A percentile compares a stretch with the other conserved stretches of the same genome.
phyloP scores from a whole-genome alignment of 2,888 invertebrate species.

The Dendrolimus houi region DNA sequence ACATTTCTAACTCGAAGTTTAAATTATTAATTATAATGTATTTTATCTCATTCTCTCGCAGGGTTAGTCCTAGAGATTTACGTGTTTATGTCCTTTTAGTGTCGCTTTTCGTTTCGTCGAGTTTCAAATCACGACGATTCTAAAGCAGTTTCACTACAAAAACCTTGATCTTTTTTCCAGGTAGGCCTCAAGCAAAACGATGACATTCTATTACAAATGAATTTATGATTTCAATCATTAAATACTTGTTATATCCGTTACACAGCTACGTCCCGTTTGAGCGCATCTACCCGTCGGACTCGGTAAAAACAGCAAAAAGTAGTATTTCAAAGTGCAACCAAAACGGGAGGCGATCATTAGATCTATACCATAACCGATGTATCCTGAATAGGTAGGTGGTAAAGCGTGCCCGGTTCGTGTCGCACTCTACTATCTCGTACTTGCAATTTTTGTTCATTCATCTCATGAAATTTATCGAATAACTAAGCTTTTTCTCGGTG shows the following conservation, averaged over 20 bases:
- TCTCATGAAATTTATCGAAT: constrained; percentile 27
- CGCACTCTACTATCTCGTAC: constrained; percentile 13
- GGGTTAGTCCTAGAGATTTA: no score
- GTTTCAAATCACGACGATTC: no score
- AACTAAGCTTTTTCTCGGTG: neutral
- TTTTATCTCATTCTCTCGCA: no score
- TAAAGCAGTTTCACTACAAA: no score
- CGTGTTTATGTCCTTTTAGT: no score
- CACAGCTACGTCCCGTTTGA: constrained; percentile 53
- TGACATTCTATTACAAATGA: constrained; percentile 9
- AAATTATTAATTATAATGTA: no score
- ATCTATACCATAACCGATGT: constrained; percentile 65
- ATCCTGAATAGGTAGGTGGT: constrained; percentile 71
- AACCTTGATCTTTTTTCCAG: no score
- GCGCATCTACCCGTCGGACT: constrained; percentile 37
- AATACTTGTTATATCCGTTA: constrained; percentile 58
- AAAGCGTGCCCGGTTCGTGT: constrained; percentile 50
- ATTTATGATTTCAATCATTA: constrained; percentile 36
- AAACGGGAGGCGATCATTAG: constrained; percentile 68
- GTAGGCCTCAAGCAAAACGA: no score
- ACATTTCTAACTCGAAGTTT: no score
- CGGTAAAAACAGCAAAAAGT: constrained; percentile 62
- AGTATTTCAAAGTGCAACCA: constrained; percentile 52
- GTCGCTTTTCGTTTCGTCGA: no score
- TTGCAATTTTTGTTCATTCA: constrained; percentile 56